These are phyloP conservation scores for Eira barbara DNA, from an alignment of 2,113 vertebrate genomes.

Conservation along the genomic window DNA sequence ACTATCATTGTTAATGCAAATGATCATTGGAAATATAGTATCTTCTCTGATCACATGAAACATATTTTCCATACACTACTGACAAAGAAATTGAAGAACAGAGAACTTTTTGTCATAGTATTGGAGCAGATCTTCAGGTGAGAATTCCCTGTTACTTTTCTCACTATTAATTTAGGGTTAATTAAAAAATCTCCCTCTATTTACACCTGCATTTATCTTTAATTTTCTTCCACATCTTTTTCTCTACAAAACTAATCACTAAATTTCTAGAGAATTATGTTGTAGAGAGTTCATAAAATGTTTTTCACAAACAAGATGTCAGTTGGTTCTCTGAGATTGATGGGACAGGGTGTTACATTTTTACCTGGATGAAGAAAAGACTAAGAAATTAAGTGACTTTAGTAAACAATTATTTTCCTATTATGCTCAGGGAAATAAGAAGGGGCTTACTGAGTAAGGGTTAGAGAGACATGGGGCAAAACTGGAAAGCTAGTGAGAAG, in stretches of 20 bases:
- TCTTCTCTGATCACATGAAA: neutral
- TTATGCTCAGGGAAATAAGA: neutral
- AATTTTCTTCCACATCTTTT: neutral
- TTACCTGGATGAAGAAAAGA: neutral
- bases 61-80: neutral
- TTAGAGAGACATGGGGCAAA: neutral
- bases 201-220: neutral
- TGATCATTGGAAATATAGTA: neutral
- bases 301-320: neutral
- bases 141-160: neutral
- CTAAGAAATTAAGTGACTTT: neutral
- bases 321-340: neutral
- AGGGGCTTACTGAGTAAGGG: neutral
- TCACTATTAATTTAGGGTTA: neutral
- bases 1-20: neutral
- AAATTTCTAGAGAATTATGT: neutral
- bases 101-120: neutral
- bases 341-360: neutral
- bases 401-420: slow-evolving; percentile 1
- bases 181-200: neutral
- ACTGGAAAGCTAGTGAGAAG: neutral
- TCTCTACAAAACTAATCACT: neutral
- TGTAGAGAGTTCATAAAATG: neutral
- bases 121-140: neutral
- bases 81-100: neutral